phyloP scores from a whole-genome alignment of 1,140 invertebrate genomes.

The Temnothorax curvispinosus region DNA sequence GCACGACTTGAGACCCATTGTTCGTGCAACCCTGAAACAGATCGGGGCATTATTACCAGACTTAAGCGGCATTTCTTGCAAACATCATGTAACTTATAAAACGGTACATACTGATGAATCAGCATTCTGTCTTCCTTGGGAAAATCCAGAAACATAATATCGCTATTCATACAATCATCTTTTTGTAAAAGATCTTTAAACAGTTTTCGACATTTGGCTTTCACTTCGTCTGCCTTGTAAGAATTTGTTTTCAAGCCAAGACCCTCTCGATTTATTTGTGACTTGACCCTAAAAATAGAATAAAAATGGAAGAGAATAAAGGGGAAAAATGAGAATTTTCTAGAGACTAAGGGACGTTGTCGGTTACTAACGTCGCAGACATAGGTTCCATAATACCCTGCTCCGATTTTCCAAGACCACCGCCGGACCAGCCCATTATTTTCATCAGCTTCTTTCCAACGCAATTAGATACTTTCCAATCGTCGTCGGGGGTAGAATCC shows the following conservation, averaged over 20 bases:
- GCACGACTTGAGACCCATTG: conserved; percentile 81
- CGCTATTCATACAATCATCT: conserved; percentile 83
- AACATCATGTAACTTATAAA: neutral
- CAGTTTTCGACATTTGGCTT: conserved; percentile 76
- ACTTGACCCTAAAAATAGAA: conserved; percentile 82
- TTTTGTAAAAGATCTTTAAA: conserved; percentile 86
- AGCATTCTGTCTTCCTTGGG: conserved; percentile 89
- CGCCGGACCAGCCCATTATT: conserved; percentile 93
- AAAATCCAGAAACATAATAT: conserved; percentile 90
- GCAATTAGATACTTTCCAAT: conserved; percentile 69
- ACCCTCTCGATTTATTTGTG: conserved; percentile 78
- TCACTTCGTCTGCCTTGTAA: conserved; percentile 75
- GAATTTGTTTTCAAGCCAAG: conserved; percentile 78
- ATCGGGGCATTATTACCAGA: conserved; percentile 23
- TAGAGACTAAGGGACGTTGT: neutral
- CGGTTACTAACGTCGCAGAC: conserved; percentile 80
- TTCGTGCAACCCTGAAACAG: conserved; percentile 77
- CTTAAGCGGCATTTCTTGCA: neutral
- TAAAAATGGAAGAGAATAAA: conserved; percentile 1
- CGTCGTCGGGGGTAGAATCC: conserved; percentile 82
- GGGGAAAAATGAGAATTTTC: neutral
- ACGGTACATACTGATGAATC: conserved; percentile 87
- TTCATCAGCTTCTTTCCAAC: conserved; percentile 91
- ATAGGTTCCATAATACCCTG: conserved; percentile 90
- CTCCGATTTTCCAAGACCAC: conserved; percentile 89